Evolutionary conservation across 1,140 invertebrate species (phyloP).

Genomic region (Calephelis nemesis): DNA sequence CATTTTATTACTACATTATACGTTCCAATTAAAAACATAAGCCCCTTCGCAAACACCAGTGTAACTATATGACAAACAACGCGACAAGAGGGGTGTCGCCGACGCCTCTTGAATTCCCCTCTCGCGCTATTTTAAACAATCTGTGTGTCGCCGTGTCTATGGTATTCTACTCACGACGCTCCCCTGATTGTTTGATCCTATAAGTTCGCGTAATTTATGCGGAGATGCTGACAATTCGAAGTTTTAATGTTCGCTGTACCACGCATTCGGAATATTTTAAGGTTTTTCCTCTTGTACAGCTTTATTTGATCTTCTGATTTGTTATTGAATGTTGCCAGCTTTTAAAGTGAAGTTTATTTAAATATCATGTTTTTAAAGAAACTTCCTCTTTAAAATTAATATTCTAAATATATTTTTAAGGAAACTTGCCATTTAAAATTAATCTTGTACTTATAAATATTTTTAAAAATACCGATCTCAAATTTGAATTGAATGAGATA

Average conservation of each 20-base stretch:
- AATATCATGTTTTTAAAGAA: no score
- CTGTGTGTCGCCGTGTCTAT: background rate
- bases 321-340: background rate
- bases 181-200: conserved; percentile 36
- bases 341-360: no score
- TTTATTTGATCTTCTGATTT: conserved; percentile 11
- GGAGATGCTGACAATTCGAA: conserved; percentile 37
- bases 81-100: background rate
- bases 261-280: conserved; percentile 38
- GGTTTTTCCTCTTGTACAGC: conserved; percentile 25
- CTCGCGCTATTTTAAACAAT: conserved; percentile 20
- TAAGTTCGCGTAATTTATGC: conserved; percentile 44
- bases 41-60: background rate
- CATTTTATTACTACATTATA: background rate
- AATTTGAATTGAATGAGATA: no score
- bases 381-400: no score
- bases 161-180: conserved; percentile 25
- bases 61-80: background rate
- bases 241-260: conserved; percentile 40
- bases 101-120: background rate
- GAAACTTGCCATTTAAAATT: no score
- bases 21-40: background rate
- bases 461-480: no score
- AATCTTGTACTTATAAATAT: no score
- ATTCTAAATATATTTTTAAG: no score